Conservation (phyloP, 2,888 invertebrate species). For the Folsomia candida region DNA sequence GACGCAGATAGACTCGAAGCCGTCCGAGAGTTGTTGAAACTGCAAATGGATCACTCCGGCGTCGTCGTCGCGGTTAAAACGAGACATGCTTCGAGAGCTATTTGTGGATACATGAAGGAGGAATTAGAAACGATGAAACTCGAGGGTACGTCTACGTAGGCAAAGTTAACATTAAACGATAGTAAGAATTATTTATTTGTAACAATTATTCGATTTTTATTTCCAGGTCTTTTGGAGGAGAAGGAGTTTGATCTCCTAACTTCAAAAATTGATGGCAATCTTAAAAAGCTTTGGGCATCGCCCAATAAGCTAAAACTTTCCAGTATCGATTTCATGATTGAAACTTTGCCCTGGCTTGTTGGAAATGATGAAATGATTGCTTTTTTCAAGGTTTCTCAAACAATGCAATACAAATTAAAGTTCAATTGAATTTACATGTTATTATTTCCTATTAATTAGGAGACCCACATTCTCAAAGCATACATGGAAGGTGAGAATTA, state of each 20-base stretch:
- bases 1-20: constrained; percentile 55
- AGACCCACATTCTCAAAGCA: too few species aligned
- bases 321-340: constrained; percentile 53
- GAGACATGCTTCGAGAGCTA: constrained; percentile 63
- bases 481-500: constrained; percentile 54
- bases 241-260: constrained; percentile 60
- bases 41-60: constrained; percentile 62
- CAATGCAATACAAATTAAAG: too few species aligned
- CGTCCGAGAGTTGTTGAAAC: constrained; percentile 58
- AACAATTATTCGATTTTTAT: not conserved
- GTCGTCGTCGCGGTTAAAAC: constrained; percentile 67
- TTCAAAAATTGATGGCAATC: constrained; percentile 60
- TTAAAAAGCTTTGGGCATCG: constrained; percentile 55
- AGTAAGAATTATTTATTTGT: not conserved
- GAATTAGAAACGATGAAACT: constrained; percentile 55
- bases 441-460: too few species aligned
- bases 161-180: not conserved
- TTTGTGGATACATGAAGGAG: constrained; percentile 62
- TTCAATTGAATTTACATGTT: too few species aligned
- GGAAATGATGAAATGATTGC: constrained; percentile 19
- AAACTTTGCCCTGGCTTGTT: constrained; percentile 44
- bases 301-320: constrained; percentile 43
- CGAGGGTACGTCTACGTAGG: constrained; percentile 52
- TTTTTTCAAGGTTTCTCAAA: not conserved
- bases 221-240: constrained; percentile 61